Evolutionary conservation across 2,888 invertebrate genomes (phyloP).

Genomic region (Pachymerium ferrugineum): DNA sequence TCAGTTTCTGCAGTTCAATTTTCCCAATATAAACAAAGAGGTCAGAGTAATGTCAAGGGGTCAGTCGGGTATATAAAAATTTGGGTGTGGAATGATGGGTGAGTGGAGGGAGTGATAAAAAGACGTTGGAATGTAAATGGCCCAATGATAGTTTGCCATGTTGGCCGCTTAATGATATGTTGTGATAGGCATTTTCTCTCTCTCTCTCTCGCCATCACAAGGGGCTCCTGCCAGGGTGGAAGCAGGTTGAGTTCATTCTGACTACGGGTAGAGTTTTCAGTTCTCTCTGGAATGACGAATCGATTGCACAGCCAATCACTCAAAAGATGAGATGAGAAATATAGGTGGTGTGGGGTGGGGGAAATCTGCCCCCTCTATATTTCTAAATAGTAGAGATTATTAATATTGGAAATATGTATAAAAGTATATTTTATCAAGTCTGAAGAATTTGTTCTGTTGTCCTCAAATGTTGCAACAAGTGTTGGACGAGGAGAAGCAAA

Average conservation of each 20-base stretch:
- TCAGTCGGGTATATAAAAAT: background rate
- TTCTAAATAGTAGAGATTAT: too few relatives aligned
- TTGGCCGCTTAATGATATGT: constrained; percentile 1
- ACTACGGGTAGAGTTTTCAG: background rate
- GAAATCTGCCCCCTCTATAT: too few relatives aligned
- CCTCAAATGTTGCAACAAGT: too few relatives aligned
- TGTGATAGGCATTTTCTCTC: background rate
- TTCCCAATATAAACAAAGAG: background rate
- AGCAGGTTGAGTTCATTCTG: background rate
- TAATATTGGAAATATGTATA: too few relatives aligned
- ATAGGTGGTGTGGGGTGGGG: background rate
- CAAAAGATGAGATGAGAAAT: background rate
- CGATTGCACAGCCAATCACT: background rate
- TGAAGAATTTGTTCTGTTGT: background rate
- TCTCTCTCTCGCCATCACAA: background rate
- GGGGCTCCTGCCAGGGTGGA: constrained; percentile 8
- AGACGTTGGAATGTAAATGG: background rate
- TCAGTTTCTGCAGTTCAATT: background rate
- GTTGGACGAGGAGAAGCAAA: too few relatives aligned
- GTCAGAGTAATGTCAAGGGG: background rate
- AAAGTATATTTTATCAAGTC: too few relatives aligned
- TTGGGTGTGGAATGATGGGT: background rate
- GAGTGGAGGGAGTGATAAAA: background rate
- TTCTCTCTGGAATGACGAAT: background rate
- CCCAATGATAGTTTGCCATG: background rate